Evolutionary conservation across 2,888 invertebrate species (phyloP).

Genomic region (Drosophila villosipedis): DNA sequence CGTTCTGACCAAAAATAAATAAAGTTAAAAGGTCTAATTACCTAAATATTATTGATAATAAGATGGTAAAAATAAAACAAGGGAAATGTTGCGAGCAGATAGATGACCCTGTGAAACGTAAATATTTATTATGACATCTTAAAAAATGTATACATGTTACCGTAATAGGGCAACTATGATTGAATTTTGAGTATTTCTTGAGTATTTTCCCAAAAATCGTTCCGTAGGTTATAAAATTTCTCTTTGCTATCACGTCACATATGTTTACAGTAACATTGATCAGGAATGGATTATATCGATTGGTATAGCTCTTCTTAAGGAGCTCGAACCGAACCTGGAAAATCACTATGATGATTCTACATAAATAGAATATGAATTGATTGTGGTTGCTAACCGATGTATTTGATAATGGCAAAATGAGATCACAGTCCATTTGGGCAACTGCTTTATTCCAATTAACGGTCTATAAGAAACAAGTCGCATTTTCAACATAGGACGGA

Average conservation of each 20-base stretch:
- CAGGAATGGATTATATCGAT: conserved; percentile 55
- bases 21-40: too few species aligned
- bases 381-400: conserved; percentile 22
- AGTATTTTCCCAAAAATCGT: not conserved
- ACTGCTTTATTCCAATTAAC: conserved; percentile 54
- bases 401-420: conserved; percentile 30
- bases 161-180: conserved; percentile 44
- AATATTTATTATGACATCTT: not conserved
- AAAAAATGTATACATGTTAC: not conserved
- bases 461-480: conserved; percentile 40
- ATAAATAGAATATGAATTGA: not conserved
- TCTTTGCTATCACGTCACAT: conserved; percentile 41
- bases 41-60: too few species aligned
- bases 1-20: too few species aligned
- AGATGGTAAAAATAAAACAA: too few species aligned
- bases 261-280: conserved; percentile 41
- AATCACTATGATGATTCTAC: not conserved
- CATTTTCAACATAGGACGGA: conserved; percentile 20
- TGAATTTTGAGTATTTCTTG: conserved; percentile 30
- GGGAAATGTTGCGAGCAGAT: conserved; percentile 6
- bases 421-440: conserved; percentile 44
- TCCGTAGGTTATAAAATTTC: conserved; percentile 41
- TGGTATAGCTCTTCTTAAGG: conserved; percentile 47
- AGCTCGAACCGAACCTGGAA: conserved; percentile 23
- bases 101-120: conserved; percentile 26